These are phyloP conservation scores for Drosophila leonis DNA, from an alignment of 2,888 invertebrate genomes.

Conservation along the genomic window DNA sequence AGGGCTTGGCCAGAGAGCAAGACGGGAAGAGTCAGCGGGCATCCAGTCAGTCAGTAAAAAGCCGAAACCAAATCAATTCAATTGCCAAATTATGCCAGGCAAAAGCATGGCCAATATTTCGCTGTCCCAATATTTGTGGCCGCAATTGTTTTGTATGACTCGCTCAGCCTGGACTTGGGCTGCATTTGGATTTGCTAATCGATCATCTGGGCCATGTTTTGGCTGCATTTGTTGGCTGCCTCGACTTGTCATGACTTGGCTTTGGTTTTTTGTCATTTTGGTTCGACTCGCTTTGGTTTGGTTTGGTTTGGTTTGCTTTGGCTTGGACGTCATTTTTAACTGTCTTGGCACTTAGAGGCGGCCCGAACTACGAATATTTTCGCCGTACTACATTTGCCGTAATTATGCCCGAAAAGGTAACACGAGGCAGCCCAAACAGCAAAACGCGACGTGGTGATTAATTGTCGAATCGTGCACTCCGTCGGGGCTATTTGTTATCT, in stretches of 20 bases:
- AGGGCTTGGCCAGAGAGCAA: slow-evolving; percentile 68
- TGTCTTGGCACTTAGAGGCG: slow-evolving; percentile 62
- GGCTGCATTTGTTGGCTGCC: slow-evolving; percentile 33
- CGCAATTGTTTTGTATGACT: slow-evolving; percentile 77
- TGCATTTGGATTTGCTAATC: slow-evolving; percentile 73
- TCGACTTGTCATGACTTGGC: slow-evolving; percentile 39
- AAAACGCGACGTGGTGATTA: slow-evolving; percentile 73
- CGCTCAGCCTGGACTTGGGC: slow-evolving; percentile 47
- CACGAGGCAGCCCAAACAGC: slow-evolving; percentile 55
- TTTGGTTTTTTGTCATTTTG: slow-evolving; percentile 64
- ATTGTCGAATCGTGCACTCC: slow-evolving; percentile 77
- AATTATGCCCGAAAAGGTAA: slow-evolving; percentile 75
- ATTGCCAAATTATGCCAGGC: slow-evolving; percentile 78
- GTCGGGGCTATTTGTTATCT: slow-evolving; percentile 77
- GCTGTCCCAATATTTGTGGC: slow-evolving; percentile 76
- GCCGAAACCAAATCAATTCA: slow-evolving; percentile 65
- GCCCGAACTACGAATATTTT: slow-evolving; percentile 58
- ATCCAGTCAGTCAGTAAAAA: slow-evolving; percentile 25
- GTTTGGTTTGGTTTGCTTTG: slow-evolving; percentile 14
- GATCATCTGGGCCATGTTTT: slow-evolving; percentile 70
- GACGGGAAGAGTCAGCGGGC: slow-evolving; percentile 7
- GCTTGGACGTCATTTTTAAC: slow-evolving; percentile 67
- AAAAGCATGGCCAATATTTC: slow-evolving; percentile 68
- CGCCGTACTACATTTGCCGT: slow-evolving; percentile 67
- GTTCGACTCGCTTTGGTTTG: slow-evolving; percentile 20